Conservation (phyloP, 2,797 vertebrate genomes). For the Sebastes steindachneri region DNA sequence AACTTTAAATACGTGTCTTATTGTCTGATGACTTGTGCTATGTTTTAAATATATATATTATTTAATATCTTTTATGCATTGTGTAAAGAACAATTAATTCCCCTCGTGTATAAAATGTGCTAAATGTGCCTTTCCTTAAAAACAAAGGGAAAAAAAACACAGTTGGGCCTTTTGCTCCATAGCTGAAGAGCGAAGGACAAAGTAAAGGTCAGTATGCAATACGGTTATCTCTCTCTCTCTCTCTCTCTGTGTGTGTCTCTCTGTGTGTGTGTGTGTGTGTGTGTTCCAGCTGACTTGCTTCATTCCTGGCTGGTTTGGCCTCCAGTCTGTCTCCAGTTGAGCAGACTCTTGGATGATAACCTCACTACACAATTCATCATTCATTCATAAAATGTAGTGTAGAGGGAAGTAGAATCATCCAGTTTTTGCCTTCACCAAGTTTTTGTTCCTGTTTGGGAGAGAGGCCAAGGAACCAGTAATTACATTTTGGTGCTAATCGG, state of each 20-base stretch:
- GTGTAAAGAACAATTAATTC: not conserved
- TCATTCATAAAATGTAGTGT: no score
- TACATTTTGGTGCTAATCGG: not conserved
- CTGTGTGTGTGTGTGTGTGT: no score
- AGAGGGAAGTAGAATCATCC: not conserved
- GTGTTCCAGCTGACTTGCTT: slow-evolving; percentile 38
- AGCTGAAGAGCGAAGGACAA: not conserved
- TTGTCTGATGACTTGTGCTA: not conserved
- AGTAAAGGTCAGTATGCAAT: slow-evolving; percentile 21
- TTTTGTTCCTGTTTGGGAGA: not conserved
- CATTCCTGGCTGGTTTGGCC: slow-evolving; percentile 11
- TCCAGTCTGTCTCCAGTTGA: slow-evolving; percentile 37
- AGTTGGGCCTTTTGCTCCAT: not conserved
- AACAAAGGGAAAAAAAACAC: not conserved
- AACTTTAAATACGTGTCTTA: not conserved
- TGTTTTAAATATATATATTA: not conserved
- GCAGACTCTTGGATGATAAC: slow-evolving; percentile 26
- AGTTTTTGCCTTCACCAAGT: not conserved
- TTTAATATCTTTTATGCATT: not conserved
- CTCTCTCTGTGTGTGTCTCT: no score
- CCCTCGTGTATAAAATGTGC: not conserved
- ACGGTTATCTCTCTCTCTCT: not conserved
- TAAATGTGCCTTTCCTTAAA: not conserved
- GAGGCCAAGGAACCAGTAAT: not conserved
- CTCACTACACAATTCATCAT: slow-evolving; percentile 19